These are phyloP conservation scores for Dendropsophus ebraccatus DNA, from an alignment of 2,113 vertebrate genomes.

Conservation along the genomic window DNA sequence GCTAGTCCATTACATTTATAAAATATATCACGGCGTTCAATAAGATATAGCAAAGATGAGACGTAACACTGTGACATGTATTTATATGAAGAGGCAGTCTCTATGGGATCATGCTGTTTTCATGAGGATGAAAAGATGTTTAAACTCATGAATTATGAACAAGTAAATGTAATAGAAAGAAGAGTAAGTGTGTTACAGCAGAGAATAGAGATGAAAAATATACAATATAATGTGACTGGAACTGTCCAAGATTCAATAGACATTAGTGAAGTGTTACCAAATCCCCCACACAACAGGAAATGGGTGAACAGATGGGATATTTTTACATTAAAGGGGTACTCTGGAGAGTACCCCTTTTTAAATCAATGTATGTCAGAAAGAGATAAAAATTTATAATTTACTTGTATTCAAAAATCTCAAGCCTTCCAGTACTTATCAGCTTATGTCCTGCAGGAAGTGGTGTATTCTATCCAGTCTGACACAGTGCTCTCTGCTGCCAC, in stretches of 20 bases:
- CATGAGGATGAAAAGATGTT: background rate
- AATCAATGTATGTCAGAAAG: too few relatives aligned
- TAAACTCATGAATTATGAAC: background rate
- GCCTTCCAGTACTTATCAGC: too few relatives aligned
- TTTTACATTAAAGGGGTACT: too few relatives aligned
- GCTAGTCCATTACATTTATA: conserved; percentile 13
- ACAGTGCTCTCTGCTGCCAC: too few relatives aligned
- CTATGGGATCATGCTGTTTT: background rate
- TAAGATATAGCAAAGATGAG: background rate
- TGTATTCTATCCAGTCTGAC: too few relatives aligned
- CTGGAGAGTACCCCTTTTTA: too few relatives aligned
- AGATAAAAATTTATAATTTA: too few relatives aligned
- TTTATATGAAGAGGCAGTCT: background rate
- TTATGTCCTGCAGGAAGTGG: too few relatives aligned
- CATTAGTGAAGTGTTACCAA: background rate
- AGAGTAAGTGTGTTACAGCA: background rate
- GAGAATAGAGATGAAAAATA: background rate
- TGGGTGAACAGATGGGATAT: background rate
- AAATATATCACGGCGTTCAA: background rate
- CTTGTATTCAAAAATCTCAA: too few relatives aligned
- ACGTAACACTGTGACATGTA: background rate
- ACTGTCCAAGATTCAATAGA: background rate
- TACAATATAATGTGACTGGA: background rate
- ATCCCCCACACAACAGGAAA: background rate
- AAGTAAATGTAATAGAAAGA: background rate